Evolutionary conservation across 2,888 invertebrate genomes (phyloP).

Genomic region (Macrosoma leucophasiata): DNA sequence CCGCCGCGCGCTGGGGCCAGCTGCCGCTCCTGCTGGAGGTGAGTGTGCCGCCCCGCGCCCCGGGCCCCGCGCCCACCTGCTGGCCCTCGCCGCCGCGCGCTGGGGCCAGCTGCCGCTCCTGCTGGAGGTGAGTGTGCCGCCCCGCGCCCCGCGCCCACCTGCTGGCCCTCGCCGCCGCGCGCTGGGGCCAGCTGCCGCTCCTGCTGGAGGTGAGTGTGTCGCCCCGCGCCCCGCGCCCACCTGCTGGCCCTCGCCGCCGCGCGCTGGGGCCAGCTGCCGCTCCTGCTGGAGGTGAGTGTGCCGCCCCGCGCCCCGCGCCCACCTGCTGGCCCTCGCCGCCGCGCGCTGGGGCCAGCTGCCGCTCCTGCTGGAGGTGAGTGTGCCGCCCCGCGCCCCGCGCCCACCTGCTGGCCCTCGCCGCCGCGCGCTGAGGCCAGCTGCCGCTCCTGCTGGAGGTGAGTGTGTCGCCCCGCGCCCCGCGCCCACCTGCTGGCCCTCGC

Average conservation of each 20-base stretch:
- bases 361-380: slow-evolving; percentile 85
- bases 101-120: slow-evolving; percentile 88
- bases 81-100: slow-evolving; percentile 89
- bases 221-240: slow-evolving; percentile 93
- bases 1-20: slow-evolving; percentile 90
- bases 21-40: slow-evolving; percentile 83
- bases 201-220: slow-evolving; percentile 87
- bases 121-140: slow-evolving; percentile 88
- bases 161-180: slow-evolving; percentile 88
- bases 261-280: slow-evolving; percentile 87
- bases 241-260: slow-evolving; percentile 90
- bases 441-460: slow-evolving; percentile 85
- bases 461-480: slow-evolving; percentile 90
- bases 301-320: slow-evolving; percentile 92
- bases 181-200: slow-evolving; percentile 88
- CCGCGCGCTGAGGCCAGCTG: slow-evolving; percentile 90
- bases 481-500: slow-evolving; percentile 93
- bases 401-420: slow-evolving; percentile 91
- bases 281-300: slow-evolving; percentile 88
- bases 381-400: slow-evolving; percentile 92
- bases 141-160: slow-evolving; percentile 94
- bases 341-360: slow-evolving; percentile 89
- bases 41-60: slow-evolving; percentile 88
- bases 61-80: slow-evolving; percentile 90
- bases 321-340: slow-evolving; percentile 90